Evolutionary conservation across 2,113 vertebrate genomes (phyloP).

Genomic region (Tapirus terrestris): DNA sequence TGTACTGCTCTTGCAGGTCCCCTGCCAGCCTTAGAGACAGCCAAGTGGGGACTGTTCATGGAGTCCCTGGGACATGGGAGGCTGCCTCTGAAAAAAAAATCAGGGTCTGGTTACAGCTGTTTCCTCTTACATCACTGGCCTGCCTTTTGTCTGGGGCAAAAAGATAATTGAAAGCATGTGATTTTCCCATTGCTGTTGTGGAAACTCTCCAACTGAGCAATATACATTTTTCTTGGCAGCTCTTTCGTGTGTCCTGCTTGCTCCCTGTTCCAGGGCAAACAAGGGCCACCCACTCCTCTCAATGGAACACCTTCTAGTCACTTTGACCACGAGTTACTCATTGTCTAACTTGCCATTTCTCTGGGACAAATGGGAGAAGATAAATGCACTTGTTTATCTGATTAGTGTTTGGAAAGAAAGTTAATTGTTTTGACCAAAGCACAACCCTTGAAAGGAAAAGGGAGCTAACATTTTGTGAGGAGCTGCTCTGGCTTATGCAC

Average conservation of each 20-base stretch:
- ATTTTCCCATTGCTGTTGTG: constrained; percentile 83
- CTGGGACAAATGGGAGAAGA: constrained; percentile 59
- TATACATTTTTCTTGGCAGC: constrained; percentile 81
- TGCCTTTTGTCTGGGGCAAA: constrained; percentile 79
- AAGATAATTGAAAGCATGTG: constrained; percentile 86
- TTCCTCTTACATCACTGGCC: constrained; percentile 80
- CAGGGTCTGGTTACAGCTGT: constrained; percentile 78
- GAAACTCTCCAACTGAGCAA: constrained; percentile 69
- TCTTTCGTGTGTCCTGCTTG: constrained; percentile 65
- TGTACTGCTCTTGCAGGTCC: neutral
- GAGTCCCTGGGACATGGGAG: neutral
- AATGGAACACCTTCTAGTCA: constrained; percentile 54
- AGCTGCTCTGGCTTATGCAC: neutral
- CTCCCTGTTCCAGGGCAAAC: constrained; percentile 64
- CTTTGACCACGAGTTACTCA: constrained; percentile 77
- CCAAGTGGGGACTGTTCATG: neutral
- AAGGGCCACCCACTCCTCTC: constrained; percentile 71
- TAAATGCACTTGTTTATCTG: constrained; percentile 60
- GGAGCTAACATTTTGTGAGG: neutral
- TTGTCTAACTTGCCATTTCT: constrained; percentile 66
- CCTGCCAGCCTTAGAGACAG: neutral
- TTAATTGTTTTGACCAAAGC: constrained; percentile 27
- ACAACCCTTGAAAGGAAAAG: neutral
- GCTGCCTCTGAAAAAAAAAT: neutral
- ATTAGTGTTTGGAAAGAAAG: constrained; percentile 62